Conservation (phyloP, 2,888 invertebrate species). For the Sclerodermus sp. region DNA sequence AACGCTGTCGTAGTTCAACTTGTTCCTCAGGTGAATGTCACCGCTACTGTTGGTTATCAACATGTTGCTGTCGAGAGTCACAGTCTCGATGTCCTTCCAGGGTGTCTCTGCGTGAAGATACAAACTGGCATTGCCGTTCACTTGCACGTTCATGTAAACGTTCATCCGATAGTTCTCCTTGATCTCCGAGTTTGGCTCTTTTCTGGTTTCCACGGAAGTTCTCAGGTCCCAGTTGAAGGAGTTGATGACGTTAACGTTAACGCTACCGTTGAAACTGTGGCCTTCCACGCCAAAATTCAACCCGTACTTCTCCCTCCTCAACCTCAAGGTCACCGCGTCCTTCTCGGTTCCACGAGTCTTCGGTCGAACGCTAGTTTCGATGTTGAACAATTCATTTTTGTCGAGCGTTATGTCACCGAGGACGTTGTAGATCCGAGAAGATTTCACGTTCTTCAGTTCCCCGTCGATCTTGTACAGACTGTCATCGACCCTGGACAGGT, state of each 20-base stretch:
- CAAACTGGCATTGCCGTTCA: constrained; percentile 45
- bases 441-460: constrained; percentile 29
- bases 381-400: constrained; percentile 8
- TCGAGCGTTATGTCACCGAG: constrained; percentile 16
- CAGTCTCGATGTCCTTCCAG: constrained; percentile 53
- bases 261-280: constrained; percentile 23
- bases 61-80: constrained; percentile 51
- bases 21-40: constrained; percentile 43
- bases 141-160: constrained; percentile 41
- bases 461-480: constrained; percentile 32
- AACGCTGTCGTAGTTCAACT: constrained; percentile 56
- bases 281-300: constrained; percentile 20
- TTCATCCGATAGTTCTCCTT: constrained; percentile 25
- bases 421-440: constrained; percentile 18
- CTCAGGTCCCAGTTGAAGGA: constrained; percentile 43
- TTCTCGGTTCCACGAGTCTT: neutral
- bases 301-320: constrained; percentile 30
- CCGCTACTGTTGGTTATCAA: constrained; percentile 46
- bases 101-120: constrained; percentile 55
- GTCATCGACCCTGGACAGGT: constrained; percentile 21
- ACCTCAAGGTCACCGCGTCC: constrained; percentile 21
- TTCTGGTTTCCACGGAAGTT: constrained; percentile 9
- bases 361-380: constrained; percentile 24
- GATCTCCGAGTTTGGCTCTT: neutral
- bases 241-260: constrained; percentile 34